Evolutionary conservation across 2,113 vertebrate genomes (phyloP).

Genomic region (Anolis sagrei): DNA sequence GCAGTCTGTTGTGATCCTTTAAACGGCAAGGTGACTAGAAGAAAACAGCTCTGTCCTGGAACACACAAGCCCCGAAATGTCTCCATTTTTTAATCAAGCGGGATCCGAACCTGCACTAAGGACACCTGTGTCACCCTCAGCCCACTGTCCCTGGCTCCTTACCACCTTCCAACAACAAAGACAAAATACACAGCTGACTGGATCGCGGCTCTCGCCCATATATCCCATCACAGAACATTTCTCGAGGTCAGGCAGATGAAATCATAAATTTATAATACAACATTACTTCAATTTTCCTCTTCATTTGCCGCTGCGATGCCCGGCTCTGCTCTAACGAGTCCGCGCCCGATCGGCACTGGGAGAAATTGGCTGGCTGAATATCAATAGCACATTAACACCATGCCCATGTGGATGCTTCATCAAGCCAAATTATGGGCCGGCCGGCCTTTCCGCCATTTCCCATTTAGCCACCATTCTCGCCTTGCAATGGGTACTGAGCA

Average conservation of each 20-base stretch:
- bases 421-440: constrained; percentile 76
- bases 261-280: constrained; percentile 98
- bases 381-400: constrained; percentile 81
- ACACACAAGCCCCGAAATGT: not conserved
- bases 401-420: constrained; percentile 74
- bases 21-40: not conserved
- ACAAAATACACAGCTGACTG: constrained; percentile 50
- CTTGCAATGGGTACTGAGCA: constrained; percentile 72
- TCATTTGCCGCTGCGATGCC: constrained; percentile 94
- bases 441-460: constrained; percentile 79
- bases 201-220: constrained; percentile 57
- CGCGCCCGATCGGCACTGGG: constrained; percentile 59
- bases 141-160: not conserved
- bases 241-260: constrained; percentile 88
- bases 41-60: not conserved
- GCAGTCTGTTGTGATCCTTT: not conserved
- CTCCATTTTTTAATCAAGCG: not conserved
- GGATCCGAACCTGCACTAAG: not conserved
- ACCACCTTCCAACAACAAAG: constrained; percentile 24
- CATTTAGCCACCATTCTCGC: constrained; percentile 75
- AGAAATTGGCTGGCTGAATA: constrained; percentile 82
- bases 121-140: constrained; percentile 11
- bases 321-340: constrained; percentile 89
- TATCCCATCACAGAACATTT: constrained; percentile 75
- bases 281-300: constrained; percentile 99